Evolutionary conservation across 1,140 invertebrate genomes (phyloP).

Genomic region (Gryon sp.): DNA sequence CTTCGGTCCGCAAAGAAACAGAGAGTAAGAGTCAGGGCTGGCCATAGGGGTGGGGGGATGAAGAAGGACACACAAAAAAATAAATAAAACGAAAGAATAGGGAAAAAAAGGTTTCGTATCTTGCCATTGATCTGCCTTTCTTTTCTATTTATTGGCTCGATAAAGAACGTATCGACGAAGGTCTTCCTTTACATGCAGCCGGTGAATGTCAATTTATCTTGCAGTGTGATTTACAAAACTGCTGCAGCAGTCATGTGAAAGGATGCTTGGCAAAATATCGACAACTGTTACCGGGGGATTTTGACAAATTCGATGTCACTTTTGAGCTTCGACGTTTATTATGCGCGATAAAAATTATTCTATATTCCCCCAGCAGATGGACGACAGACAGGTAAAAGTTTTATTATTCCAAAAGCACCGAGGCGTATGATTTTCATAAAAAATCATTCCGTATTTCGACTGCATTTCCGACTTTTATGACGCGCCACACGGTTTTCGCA

Average conservation of each 20-base stretch:
- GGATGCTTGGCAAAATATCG: slow-evolving; percentile 62
- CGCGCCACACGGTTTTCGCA: not conserved
- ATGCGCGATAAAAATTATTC: slow-evolving; percentile 59
- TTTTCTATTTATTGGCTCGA: slow-evolving; percentile 58
- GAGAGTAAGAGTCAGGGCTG: not conserved
- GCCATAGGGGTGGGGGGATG: not conserved
- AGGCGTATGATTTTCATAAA: slow-evolving; percentile 16
- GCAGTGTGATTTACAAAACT: slow-evolving; percentile 64
- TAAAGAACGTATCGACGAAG: slow-evolving; percentile 58
- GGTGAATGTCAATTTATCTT: slow-evolving; percentile 67
- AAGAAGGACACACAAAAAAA: slow-evolving; percentile 17
- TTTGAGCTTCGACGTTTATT: slow-evolving; percentile 58
- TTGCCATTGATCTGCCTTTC: slow-evolving; percentile 53
- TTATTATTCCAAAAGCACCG: slow-evolving; percentile 25
- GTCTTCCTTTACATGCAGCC: slow-evolving; percentile 64
- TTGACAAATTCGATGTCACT: slow-evolving; percentile 64
- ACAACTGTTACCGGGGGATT: slow-evolving; percentile 58
- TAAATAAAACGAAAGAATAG: slow-evolving; percentile 6
- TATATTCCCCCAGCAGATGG: slow-evolving; percentile 15
- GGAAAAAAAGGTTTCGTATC: slow-evolving; percentile 21
- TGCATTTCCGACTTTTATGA: slow-evolving; percentile 13
- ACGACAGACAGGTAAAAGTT: slow-evolving; percentile 35
- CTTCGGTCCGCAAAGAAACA: slow-evolving; percentile 46
- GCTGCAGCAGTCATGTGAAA: slow-evolving; percentile 65
- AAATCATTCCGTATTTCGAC: not conserved